Conservation (phyloP, 2,797 vertebrate genomes). For the Sciaenops ocellatus region DNA sequence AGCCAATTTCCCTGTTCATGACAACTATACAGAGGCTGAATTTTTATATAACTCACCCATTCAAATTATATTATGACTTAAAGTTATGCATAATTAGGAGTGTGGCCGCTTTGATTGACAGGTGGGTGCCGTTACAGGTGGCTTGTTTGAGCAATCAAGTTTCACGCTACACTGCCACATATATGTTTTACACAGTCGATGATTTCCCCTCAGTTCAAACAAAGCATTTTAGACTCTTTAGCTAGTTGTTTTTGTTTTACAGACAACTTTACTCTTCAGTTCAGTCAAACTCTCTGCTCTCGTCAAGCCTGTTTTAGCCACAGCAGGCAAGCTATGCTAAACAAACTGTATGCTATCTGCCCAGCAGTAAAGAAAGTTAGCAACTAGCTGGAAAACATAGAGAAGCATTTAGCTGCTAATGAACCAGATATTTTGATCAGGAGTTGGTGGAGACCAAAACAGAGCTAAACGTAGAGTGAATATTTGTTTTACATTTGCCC, state of each 20-base stretch:
- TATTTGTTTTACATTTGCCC: background rate
- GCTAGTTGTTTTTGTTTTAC: background rate
- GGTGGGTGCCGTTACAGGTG: no score
- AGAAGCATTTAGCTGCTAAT: background rate
- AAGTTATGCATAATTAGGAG: no score
- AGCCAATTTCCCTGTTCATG: no score
- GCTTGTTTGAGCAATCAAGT: no score
- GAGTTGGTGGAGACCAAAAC: background rate
- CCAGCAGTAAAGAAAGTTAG: background rate
- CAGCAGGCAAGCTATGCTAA: background rate
- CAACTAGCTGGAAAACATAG: background rate
- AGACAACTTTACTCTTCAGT: background rate
- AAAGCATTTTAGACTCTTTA: background rate
- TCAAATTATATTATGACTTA: no score
- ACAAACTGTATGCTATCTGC: background rate
- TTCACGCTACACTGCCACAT: no score
- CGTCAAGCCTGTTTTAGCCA: no score
- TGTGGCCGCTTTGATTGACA: no score
- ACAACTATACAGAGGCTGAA: no score
- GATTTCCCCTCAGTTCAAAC: background rate
- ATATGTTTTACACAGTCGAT: no score
- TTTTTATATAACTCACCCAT: no score
- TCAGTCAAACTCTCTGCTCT: background rate
- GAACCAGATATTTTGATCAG: background rate
- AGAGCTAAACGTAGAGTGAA: background rate